Base-by-base conservation (phyloP, 2,113 vertebrate species). In the Psilopogon haemacephalus region DNA sequence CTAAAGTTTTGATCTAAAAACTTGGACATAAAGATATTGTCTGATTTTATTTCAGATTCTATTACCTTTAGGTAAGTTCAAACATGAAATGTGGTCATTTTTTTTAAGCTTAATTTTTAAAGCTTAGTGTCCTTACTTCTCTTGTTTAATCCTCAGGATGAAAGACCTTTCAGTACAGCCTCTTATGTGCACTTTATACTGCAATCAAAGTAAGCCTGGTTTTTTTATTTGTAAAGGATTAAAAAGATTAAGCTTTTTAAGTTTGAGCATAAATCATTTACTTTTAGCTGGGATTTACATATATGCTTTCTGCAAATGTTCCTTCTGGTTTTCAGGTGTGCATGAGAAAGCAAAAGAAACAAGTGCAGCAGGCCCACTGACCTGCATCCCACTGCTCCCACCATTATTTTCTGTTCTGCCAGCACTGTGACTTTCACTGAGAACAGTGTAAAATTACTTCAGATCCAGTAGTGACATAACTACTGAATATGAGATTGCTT, bases 331-430 rank as follows among this genome's bases (percentile, higher is more conserved):
- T 69, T 55, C 52, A 37, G 44, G 8, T 6, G 33, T 67, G 72
- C 50, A 32, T 70, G 55, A 50, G 64, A 90, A 48, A 16, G 28
- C 52, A 59, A 30, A 81, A 46, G 80, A 55, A 63, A 38, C 16
- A 33, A 80, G 40, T 70, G 75, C 83, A 59, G 56, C 78, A 74
- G 93, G 81, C 42, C 70, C 58, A 9, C 37, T 59, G 52, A 28
- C 44, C 13, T 0, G 1, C 40, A 70, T 63, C 3, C 1, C 64
- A 5, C 40, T 0, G 0, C 73, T 93, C 91, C 80, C 60, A 59
- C 72, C 40, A 3, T 2, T 17, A 17, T 56, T 75, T 88, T 50
- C 75, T 3, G 9, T 17, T 79, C 62, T 4, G 4, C 56, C 12
- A 50, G 65, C 56, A n/a, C 75, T 48, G 52, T 5, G 88, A 67